Percentiles rank a stretch among this genome's conserved stretches.
Conservation (phyloP, 2,888 invertebrate species). For the Geotrupes spiniger region DNA sequence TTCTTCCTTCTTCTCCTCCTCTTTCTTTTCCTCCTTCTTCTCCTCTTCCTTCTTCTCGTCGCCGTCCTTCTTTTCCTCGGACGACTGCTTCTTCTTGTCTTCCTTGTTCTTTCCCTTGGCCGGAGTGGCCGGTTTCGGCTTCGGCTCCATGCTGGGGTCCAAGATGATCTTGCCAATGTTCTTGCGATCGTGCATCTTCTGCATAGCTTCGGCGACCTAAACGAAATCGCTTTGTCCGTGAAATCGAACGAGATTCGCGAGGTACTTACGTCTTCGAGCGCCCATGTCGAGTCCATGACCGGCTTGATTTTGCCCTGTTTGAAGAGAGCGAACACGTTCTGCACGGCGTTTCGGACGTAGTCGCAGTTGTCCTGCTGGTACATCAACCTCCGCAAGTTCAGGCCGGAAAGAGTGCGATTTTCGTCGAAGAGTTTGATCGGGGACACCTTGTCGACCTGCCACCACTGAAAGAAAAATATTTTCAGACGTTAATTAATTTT, state of each 20-base stretch:
- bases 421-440: slow-evolving; percentile 87
- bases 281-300: slow-evolving; percentile 81
- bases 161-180: slow-evolving; percentile 86
- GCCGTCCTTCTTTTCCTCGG: slow-evolving; percentile 61
- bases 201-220: slow-evolving; percentile 85
- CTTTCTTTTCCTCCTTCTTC: slow-evolving; percentile 38
- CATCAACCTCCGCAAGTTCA: slow-evolving; percentile 80
- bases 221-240: slow-evolving; percentile 17
- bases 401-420: slow-evolving; percentile 79
- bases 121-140: slow-evolving; percentile 76
- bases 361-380: slow-evolving; percentile 69
- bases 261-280: slow-evolving; percentile 75
- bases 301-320: slow-evolving; percentile 77
- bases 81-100: slow-evolving; percentile 69
- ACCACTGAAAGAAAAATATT: slow-evolving; percentile 65
- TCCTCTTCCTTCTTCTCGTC: slow-evolving; percentile 57
- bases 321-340: slow-evolving; percentile 73
- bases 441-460: slow-evolving; percentile 88
- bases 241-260: no score
- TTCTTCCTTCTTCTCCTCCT: slow-evolving; percentile 43
- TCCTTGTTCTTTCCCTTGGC: slow-evolving; percentile 72
- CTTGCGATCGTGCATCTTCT: slow-evolving; percentile 88
- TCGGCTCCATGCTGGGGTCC: slow-evolving; percentile 76
- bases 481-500: no score
- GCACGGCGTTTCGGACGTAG: slow-evolving; percentile 68